Base-by-base conservation (phyloP, 2,797 vertebrate genomes). In the Caiman crocodilus region DNA sequence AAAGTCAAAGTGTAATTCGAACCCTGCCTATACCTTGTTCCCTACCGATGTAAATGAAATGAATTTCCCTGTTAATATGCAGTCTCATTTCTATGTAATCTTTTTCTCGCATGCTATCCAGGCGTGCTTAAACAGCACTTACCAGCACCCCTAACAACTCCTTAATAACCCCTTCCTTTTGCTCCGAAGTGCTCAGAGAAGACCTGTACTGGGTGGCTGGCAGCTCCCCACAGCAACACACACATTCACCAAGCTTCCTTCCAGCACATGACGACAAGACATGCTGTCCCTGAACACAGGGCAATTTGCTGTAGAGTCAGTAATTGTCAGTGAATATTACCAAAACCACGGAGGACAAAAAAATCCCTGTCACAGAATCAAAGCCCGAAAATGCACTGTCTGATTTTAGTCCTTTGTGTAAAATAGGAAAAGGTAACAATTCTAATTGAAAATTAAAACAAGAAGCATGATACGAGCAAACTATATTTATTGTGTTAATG, bases 401-500 rank as follows among this genome's bases (percentile, higher is more conserved):
- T 25, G 71, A 23, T 30, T 76, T 76, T 58, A 74, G 79, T 42
- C 65, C 79, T 94, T 93, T 87, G 75, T 84, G 60, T 73, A 81
- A 93, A 90, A 89, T 74, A 91, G 7, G 78, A 69, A 89, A 92
- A 89, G 85, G 90, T 94, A 95, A 83, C 57, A 79, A 94, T 97
- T 95, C 82, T 96, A 96, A 96, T 93, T 96, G 95, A 95, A 97
- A 97, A 96, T 95, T 96, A 96, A 97, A 97, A 88, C 83, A 94
- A 94, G 92, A 91, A 85, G 58, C 87, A 92, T 17, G 3, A 96
- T 84, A 89, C 93, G 89, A 94, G 96, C 76, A 61, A 96, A 97
- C 91, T 94, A 26, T 96, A 97, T 98, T 98, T 98, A 96, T 96
- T 97, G 97, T 97, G 97, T 97, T 97, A 98, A 98, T 88, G 55